phyloP scores from a whole-genome alignment of 2,113 vertebrate species.

The Oryzias celebensis region DNA sequence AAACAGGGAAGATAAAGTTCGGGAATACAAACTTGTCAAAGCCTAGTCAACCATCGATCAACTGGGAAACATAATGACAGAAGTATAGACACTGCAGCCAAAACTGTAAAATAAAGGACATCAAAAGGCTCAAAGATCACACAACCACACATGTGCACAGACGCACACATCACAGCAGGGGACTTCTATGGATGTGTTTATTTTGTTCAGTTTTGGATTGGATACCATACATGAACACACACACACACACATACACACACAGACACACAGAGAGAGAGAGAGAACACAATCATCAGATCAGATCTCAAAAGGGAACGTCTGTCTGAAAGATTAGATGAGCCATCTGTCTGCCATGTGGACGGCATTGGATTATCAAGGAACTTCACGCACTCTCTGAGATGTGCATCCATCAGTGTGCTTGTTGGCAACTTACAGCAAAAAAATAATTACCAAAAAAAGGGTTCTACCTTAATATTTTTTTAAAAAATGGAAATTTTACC shows the following conservation, averaged over 20 bases:
- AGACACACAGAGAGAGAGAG: background rate
- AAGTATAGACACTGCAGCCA: slow-evolving; percentile 1
- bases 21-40: slow-evolving; percentile 26
- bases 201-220: slow-evolving; percentile 37
- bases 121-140: slow-evolving; percentile 6
- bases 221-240: slow-evolving; percentile 14
- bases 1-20: background rate
- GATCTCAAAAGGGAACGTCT: slow-evolving; percentile 67
- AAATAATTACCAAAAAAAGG: background rate
- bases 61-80: slow-evolving; percentile 3
- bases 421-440: slow-evolving; percentile 10
- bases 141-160: slow-evolving; percentile 4
- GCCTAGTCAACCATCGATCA: slow-evolving; percentile 27
- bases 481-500: background rate
- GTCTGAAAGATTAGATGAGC: slow-evolving; percentile 67
- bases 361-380: slow-evolving; percentile 60
- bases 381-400: slow-evolving; percentile 46
- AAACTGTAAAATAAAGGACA: slow-evolving; percentile 28
- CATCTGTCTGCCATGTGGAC: slow-evolving; percentile 66
- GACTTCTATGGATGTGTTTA: slow-evolving; percentile 22
- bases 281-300: slow-evolving; percentile 52
- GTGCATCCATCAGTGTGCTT: slow-evolving; percentile 30
- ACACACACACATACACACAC: slow-evolving; percentile 7
- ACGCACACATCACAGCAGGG: slow-evolving; percentile 23
- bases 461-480: background rate